Base-by-base conservation (phyloP, 2,113 vertebrate species). In the Passer domesticus region DNA sequence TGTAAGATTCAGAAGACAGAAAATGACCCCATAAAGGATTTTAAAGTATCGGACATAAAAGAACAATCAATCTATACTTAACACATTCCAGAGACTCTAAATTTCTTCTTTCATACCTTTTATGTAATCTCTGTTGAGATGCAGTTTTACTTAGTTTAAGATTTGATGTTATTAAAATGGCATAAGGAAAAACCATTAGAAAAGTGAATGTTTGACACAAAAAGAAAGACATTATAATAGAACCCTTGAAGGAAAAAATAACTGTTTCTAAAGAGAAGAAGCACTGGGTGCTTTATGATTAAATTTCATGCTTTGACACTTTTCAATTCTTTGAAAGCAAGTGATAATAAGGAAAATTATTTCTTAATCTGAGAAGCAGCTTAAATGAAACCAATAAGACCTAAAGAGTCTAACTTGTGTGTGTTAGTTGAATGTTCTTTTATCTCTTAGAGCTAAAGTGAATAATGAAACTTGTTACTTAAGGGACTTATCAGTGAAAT, bases 381-480 rank as follows among this genome's bases (percentile, higher is more conserved):
- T 77, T 94, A 95, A 95, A 92, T 80, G 46, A 94, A 96, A 90
- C 46, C 35, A 90, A 66, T 91, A 64, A 87, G 92, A 84, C 43
- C 23, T 86, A 94, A 95, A 66, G 55, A 87, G 19, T 74, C 39
- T 17, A 67, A 91, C 15, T 91, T 90, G 22, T 80, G 11, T 73
- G 58, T 86, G 59, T 91, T 95, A 94, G 46, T 91, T 85, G 94
- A 87, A 94, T 62, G 59, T 58, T 73, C 25, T 92, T 94, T 91
- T 87, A 95, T 91, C 89, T 95, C 43, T 87, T 76, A 53, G 52
- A 72, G 62, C 33, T 87, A 18, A 92, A 90, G 46, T 77, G 39
- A 59, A 77, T 95, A 97, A 95, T 87, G 78, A 91, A 95, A 95
- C 67, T 89, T 90, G 55, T 74, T 95, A 90, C 81, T 95, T 95